phyloP scores from a whole-genome alignment of 2,113 vertebrate species.

The Ailurus styani region DNA sequence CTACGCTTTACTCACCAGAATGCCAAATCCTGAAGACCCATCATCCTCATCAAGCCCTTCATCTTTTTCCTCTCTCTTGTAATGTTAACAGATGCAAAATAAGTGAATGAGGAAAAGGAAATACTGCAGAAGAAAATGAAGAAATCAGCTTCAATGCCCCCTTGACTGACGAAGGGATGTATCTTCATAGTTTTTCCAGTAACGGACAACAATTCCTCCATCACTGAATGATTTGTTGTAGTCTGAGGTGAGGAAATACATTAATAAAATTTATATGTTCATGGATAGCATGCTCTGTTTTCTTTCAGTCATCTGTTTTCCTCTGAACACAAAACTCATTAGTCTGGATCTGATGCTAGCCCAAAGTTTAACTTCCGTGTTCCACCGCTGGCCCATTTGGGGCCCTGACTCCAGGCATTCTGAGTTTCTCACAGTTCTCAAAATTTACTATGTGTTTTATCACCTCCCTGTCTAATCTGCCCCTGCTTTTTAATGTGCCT shows the following conservation, averaged over 20 bases:
- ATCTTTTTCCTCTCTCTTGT: constrained; percentile 79
- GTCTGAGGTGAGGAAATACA: constrained; percentile 64
- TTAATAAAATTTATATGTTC: no score
- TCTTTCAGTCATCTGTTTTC: not conserved
- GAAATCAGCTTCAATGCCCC: not conserved
- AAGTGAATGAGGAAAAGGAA: constrained; percentile 68
- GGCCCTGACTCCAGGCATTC: not conserved
- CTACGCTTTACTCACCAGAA: constrained; percentile 87
- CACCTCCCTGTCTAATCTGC: not conserved
- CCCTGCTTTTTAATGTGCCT: not conserved
- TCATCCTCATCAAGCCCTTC: constrained; percentile 89
- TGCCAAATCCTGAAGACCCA: constrained; percentile 88
- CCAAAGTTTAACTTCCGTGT: not conserved
- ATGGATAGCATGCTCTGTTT: not conserved
- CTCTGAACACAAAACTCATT: no score
- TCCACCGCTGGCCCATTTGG: not conserved
- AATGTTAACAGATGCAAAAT: constrained; percentile 61
- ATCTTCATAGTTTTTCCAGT: constrained; percentile 69
- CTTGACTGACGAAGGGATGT: not conserved
- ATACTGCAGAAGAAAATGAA: constrained; percentile 7
- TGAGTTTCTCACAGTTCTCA: not conserved
- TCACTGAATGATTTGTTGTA: constrained; percentile 74
- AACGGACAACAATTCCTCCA: constrained; percentile 74
- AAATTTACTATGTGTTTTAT: not conserved
- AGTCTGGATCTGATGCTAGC: not conserved